A percentile compares a stretch with the other conserved stretches of the same genome.
phyloP scores from a whole-genome alignment of 2,888 invertebrate species.

The Stenoptilia bipunctidactyla region DNA sequence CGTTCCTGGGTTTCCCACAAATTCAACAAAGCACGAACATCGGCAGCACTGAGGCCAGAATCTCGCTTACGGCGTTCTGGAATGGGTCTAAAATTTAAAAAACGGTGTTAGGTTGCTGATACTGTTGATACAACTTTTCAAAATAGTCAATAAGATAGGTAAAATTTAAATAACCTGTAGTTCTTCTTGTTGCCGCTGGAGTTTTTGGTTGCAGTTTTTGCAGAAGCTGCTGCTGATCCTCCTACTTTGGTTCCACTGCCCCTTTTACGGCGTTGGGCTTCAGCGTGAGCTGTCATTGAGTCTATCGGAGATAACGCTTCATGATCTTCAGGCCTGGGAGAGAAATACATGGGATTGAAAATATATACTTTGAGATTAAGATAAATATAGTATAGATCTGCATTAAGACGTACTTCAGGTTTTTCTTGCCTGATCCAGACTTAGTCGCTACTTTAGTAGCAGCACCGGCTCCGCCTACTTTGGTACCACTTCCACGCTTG shows the following conservation, averaged over 20 bases:
- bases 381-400: conserved; percentile 1
- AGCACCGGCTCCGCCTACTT: conserved; percentile 59
- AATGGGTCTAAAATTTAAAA: conserved; percentile 39
- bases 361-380: neutral
- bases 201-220: conserved; percentile 58
- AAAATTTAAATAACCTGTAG: conserved; percentile 36
- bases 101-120: no score
- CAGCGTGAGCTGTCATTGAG: conserved; percentile 36
- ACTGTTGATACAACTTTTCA: no score
- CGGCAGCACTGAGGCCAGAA: conserved; percentile 73
- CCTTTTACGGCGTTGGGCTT: conserved; percentile 47
- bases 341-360: no score
- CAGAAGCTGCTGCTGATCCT: conserved; percentile 58
- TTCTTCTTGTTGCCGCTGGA: conserved; percentile 60
- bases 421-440: conserved; percentile 57
- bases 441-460: conserved; percentile 63
- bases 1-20: conserved; percentile 73
- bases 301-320: conserved; percentile 44
- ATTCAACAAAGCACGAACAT: conserved; percentile 70
- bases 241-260: conserved; percentile 57
- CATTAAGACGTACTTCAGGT: conserved; percentile 42
- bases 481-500: conserved; percentile 57
- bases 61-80: conserved; percentile 71
- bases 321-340: conserved; percentile 42
- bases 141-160: no score